Conservation (phyloP, 2,113 vertebrate species). For the Trinectes maculatus region DNA sequence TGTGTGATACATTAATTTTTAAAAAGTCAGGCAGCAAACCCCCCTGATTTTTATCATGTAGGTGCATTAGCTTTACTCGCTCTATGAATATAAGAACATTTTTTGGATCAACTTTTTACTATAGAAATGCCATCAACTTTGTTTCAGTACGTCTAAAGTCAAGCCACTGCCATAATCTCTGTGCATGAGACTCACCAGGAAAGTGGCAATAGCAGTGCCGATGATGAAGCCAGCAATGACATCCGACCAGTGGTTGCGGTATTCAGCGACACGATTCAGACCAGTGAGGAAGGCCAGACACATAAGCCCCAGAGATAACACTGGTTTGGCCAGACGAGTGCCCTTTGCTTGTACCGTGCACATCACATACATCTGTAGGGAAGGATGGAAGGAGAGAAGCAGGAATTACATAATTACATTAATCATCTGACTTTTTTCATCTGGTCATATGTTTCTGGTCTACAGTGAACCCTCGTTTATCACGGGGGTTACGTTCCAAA, state of each 20-base stretch:
- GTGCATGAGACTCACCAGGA: constrained; percentile 88
- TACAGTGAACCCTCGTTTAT: too few relatives aligned
- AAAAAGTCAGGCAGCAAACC: too few relatives aligned
- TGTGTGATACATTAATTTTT: too few relatives aligned
- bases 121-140: too few relatives aligned
- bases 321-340: constrained; percentile 94
- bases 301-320: constrained; percentile 92
- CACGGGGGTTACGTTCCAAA: too few relatives aligned
- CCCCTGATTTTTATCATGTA: too few relatives aligned
- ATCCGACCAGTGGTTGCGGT: constrained; percentile 98
- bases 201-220: constrained; percentile 92
- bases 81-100: too few relatives aligned
- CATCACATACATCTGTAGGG: constrained; percentile 95
- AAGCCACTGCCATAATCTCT: not conserved
- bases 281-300: constrained; percentile 97
- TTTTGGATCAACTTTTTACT: too few relatives aligned
- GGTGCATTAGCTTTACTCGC: too few relatives aligned
- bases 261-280: constrained; percentile 97
- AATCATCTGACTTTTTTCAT: not conserved
- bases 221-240: constrained; percentile 97
- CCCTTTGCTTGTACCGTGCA: constrained; percentile 94
- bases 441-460: too few relatives aligned
- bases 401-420: constrained; percentile 12
- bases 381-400: constrained; percentile 10
- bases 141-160: not conserved